Evolutionary conservation across 2,888 invertebrate species (phyloP).

Genomic region (Epistrophe grossulariae): DNA sequence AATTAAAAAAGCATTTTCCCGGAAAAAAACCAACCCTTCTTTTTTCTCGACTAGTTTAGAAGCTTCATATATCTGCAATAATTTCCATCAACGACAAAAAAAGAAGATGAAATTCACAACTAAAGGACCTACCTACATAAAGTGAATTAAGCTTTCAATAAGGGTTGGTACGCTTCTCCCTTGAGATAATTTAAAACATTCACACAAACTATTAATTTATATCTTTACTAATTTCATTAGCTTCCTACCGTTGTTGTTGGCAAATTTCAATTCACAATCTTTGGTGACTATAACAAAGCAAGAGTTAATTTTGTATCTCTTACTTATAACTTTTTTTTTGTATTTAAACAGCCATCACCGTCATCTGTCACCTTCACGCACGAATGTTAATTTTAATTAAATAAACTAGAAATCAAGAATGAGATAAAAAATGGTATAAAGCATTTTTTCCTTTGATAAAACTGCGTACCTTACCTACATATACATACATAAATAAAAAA

Average conservation of each 20-base stretch:
- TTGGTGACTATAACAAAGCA: conserved; percentile 39
- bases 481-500: not conserved
- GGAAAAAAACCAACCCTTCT: too few relatives aligned
- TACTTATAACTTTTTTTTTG: conserved; percentile 1
- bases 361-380: conserved; percentile 48
- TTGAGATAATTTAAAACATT: not conserved
- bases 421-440: conserved; percentile 4
- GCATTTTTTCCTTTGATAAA: conserved; percentile 2
- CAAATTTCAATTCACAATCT: conserved; percentile 27
- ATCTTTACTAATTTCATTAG: conserved; percentile 6
- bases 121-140: not conserved
- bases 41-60: not conserved
- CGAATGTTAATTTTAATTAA: conserved; percentile 60
- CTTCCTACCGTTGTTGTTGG: not conserved
- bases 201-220: conserved; percentile 13
- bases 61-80: not conserved
- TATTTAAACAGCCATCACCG: not conserved
- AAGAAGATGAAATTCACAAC: not conserved
- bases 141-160: not conserved
- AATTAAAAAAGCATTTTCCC: too few relatives aligned
- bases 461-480: not conserved
- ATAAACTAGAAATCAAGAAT: conserved; percentile 50
- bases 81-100: not conserved
- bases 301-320: conserved; percentile 24
- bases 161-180: not conserved